phyloP scores from a whole-genome alignment of 2,888 invertebrate species.

The Heteropelma amictum region DNA sequence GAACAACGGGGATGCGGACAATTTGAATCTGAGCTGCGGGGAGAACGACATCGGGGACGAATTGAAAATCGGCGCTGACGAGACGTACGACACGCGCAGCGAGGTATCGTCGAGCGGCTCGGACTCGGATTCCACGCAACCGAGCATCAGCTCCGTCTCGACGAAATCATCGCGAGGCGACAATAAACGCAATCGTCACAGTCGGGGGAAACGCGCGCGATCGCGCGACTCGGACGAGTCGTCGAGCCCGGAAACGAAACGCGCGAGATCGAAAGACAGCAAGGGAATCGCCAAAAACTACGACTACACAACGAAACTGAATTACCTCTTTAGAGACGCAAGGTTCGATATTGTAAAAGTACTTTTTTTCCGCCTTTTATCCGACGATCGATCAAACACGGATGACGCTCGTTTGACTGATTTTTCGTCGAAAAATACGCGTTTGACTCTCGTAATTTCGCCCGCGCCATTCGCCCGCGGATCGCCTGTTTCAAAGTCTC shows the following conservation, averaged over 20 bases:
- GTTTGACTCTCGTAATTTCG: too few relatives aligned
- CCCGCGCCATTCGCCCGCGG: background rate
- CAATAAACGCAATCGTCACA: constrained; percentile 73
- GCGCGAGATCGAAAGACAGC: constrained; percentile 74
- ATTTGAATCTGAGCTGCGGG: constrained; percentile 73
- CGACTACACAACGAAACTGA: constrained; percentile 92
- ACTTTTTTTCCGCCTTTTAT: background rate
- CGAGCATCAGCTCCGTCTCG: constrained; percentile 89
- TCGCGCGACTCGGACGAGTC: constrained; percentile 72
- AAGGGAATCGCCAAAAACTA: constrained; percentile 83
- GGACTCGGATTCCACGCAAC: constrained; percentile 82
- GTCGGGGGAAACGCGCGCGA: constrained; percentile 70
- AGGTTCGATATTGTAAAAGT: constrained; percentile 73
- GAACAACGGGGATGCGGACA: constrained; percentile 71
- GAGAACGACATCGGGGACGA: constrained; percentile 87
- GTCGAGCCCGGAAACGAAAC: constrained; percentile 75
- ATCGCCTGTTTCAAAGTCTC: constrained; percentile 61
- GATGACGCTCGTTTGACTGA: too few relatives aligned
- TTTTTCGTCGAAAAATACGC: too few relatives aligned
- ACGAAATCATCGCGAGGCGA: constrained; percentile 81
- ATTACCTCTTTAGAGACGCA: constrained; percentile 96
- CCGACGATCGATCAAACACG: background rate
- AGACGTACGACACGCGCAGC: constrained; percentile 90
- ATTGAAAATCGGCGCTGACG: constrained; percentile 87
- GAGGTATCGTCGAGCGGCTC: constrained; percentile 92